Percentiles rank a stretch among this genome's conserved stretches.
These are phyloP conservation scores for Hydra vulgaris DNA, from an alignment of 30 jellyfish, hydroid and myxozoan genomes.

Conservation along the genomic window DNA sequence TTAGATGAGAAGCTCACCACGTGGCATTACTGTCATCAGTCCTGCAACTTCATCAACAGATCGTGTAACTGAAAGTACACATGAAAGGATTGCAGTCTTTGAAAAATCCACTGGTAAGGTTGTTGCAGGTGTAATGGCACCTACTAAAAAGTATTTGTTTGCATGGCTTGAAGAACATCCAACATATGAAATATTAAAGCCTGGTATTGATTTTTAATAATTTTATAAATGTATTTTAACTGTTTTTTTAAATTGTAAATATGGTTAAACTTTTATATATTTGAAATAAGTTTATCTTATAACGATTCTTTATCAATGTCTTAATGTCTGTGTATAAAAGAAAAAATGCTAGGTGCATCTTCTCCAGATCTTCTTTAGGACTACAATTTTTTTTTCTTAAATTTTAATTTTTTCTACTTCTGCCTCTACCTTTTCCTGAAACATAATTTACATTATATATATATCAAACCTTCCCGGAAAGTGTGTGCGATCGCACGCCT, in stretches of 20 bases:
- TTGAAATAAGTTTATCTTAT: no score
- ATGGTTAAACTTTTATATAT: no score
- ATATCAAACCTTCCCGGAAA: no score
- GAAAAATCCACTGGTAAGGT: conserved; percentile 83
- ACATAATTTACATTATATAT: no score
- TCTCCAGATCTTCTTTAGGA: no score
- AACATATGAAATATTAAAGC: conserved; percentile 65
- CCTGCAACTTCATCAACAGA: conserved; percentile 56
- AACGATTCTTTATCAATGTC: no score
- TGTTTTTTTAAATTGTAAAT: background rate
- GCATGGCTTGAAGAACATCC: conserved; percentile 98
- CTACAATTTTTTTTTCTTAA: no score
- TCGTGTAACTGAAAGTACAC: conserved; percentile 33
- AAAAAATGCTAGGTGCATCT: no score
- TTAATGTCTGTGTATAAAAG: no score
- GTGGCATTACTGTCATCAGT: conserved; percentile 41
- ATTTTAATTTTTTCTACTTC: no score
- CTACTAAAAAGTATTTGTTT: conserved; percentile 59
- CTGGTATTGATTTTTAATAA: conserved; percentile 14
- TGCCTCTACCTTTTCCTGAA: no score
- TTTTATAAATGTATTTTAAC: background rate
- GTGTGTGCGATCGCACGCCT: no score
- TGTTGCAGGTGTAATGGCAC: conserved; percentile 98
- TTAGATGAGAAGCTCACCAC: conserved; percentile 2
- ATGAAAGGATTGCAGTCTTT: conserved; percentile 78